Base-by-base conservation (phyloP, 2,797 vertebrate species). In the Microctenopoma stevenorrisi region DNA sequence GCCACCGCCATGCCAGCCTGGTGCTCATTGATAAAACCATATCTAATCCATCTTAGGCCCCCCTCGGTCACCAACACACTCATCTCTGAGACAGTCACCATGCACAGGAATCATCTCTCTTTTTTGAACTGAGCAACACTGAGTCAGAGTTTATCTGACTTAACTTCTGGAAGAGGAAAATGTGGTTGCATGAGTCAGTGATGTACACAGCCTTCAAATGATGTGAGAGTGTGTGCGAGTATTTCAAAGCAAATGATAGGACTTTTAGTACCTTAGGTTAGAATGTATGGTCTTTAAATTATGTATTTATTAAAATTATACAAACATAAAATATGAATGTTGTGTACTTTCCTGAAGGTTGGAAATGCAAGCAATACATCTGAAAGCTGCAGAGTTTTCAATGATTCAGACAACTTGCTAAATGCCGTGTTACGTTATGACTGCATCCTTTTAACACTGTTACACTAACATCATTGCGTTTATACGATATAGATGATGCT, bases 21-120 rank as follows among this genome's bases (percentile, higher is more conserved):
- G 79, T 87, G 90, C 85, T 94, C 88, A 81, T 79, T 93, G 93
- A 96, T 95, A 95, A 96, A 95, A 88, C 85, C 88, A 87, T 91
- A 88, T 93, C 93, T 92, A 94, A 94, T 94, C 89, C 91, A 92
- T 94, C 93, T 92, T 78, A 78, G 89, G 83, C 91, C 75, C 64
- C 80, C 79, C 74, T 78, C 86, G 90, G 90, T 53, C 82, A 86
- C 82, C 86, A 81, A 92, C 87, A 86, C 82, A 82, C 91, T 94
- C 86, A 63, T 94, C 87, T 92, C 87, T 85, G 81, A 90, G 86
- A 87, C 86, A 87, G 92, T 93, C 90, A 92, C 85, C 85, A 89
- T 86, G 91, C 93, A 80, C 71, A 67, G 91, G 90, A 90, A 90
- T 89, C 90, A 79, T 91, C 92, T 92, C 72, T 82, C 65, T 73